Evolutionary conservation across 2,113 vertebrate genomes (phyloP).

Genomic region (Progne subis): DNA sequence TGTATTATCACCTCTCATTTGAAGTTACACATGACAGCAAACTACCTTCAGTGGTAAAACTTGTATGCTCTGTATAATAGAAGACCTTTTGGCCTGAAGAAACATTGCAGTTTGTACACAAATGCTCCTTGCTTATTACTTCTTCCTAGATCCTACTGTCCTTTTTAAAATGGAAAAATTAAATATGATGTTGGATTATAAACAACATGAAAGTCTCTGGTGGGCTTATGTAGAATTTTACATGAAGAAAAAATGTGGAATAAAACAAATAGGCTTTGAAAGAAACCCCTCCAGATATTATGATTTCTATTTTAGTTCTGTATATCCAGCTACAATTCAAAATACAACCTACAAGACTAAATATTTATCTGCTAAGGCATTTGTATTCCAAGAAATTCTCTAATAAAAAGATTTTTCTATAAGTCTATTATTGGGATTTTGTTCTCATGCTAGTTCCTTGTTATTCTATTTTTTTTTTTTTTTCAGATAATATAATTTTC

Average conservation of each 20-base stretch:
- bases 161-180: background rate
- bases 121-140: background rate
- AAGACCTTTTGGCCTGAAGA: background rate
- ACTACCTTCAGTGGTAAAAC: background rate
- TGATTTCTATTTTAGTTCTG: background rate
- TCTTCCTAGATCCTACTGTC: background rate
- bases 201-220: background rate
- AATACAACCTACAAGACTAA: background rate
- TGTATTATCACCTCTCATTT: background rate
- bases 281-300: background rate
- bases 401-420: background rate
- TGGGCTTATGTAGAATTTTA: background rate
- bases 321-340: background rate
- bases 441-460: background rate
- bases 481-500: background rate
- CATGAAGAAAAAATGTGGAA: background rate
- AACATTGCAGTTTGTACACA: background rate
- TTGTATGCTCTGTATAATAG: background rate
- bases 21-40: background rate
- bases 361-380: background rate
- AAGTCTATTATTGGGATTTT: background rate
- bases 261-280: background rate
- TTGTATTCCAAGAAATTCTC: background rate
- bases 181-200: background rate
- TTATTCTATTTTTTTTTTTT: background rate